These are phyloP conservation scores for Pseudococcus longispinus DNA, from an alignment of 2,888 invertebrate species.

Conservation along the genomic window DNA sequence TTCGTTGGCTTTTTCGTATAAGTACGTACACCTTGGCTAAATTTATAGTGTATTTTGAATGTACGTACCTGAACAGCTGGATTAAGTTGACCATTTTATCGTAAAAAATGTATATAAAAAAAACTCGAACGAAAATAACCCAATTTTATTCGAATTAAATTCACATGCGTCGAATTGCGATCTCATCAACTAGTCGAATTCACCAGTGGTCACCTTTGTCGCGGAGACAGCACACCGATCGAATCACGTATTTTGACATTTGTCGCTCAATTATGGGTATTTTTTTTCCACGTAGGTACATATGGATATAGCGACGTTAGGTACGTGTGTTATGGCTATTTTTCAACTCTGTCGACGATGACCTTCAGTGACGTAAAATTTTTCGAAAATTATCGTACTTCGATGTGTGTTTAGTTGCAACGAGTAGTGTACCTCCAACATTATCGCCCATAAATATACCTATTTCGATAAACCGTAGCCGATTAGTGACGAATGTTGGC, in stretches of 20 bases:
- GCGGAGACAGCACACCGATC: background rate
- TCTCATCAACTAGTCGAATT: background rate
- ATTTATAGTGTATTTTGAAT: background rate
- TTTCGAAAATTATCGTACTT: constrained; percentile 15
- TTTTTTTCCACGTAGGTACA: background rate
- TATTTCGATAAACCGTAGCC: background rate
- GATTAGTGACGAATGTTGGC: background rate
- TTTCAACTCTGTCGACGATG: background rate
- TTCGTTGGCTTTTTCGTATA: background rate
- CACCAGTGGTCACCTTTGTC: background rate
- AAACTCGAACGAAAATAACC: background rate
- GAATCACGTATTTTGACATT: background rate
- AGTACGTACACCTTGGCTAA: no score
- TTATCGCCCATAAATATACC: background rate
- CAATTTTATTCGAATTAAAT: background rate
- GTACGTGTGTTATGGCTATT: background rate
- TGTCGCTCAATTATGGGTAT: background rate
- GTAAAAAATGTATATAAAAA: background rate
- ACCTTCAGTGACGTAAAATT: constrained; percentile 16
- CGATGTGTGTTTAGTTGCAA: background rate
- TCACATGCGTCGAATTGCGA: background rate
- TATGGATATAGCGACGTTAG: background rate
- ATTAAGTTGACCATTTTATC: background rate
- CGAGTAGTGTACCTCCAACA: background rate
- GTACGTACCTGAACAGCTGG: background rate